Conservation (phyloP, 2,113 vertebrate species). For the Pyxicephalus adspersus region DNA sequence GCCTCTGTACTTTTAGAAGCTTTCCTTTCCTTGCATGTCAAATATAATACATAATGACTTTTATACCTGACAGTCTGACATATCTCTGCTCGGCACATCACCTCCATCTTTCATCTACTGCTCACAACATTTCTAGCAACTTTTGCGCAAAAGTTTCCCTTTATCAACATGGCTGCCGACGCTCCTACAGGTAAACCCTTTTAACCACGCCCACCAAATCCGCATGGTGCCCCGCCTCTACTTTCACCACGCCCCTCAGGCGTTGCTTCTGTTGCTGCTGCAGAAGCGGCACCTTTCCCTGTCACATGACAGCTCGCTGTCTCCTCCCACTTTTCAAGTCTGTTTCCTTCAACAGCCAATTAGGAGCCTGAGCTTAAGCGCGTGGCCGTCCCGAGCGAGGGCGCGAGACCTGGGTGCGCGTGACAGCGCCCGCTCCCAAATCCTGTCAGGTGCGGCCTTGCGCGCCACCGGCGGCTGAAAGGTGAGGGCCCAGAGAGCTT, state of each 20-base stretch:
- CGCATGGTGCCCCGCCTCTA: constrained; percentile 1
- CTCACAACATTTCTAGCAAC: no score
- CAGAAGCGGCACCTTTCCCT: background rate
- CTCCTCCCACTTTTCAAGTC: background rate
- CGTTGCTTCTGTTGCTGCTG: constrained; percentile 20
- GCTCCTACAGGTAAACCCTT: background rate
- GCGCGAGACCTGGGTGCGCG: constrained; percentile 10
- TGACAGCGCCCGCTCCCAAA: background rate
- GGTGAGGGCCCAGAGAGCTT: background rate
- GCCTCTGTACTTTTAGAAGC: no score
- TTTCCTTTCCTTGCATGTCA: no score
- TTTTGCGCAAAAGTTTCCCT: background rate
- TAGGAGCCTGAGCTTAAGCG: background rate
- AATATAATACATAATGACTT: no score
- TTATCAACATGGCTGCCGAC: background rate
- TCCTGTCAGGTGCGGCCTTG: constrained; percentile 46
- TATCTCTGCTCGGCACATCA: no score
- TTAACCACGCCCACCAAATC: constrained; percentile 5
- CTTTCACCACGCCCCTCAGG: background rate
- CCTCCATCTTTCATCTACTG: no score
- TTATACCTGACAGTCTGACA: no score
- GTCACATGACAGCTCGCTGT: background rate
- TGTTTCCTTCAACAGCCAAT: background rate
- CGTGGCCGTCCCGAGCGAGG: no score
- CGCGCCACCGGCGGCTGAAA: background rate